Percentiles rank a stretch among this genome's conserved stretches.
These are phyloP conservation scores for Linepithema humile DNA, from an alignment of 1,140 invertebrate genomes.

Conservation along the genomic window DNA sequence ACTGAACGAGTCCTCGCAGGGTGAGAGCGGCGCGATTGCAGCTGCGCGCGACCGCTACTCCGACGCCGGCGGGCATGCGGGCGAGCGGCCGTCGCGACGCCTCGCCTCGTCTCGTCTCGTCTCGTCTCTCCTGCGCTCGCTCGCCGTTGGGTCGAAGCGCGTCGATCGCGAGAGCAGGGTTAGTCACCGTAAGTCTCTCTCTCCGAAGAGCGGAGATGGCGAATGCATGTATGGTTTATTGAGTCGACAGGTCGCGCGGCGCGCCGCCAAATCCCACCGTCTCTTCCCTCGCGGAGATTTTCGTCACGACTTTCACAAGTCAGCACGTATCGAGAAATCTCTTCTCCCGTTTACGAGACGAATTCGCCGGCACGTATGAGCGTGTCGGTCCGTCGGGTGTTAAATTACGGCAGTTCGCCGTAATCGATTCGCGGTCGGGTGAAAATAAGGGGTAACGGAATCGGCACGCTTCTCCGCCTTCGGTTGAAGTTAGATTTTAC, in stretches of 20 bases:
- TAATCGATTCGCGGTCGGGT: constrained; percentile 1
- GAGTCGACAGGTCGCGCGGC: background rate
- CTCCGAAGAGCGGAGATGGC: background rate
- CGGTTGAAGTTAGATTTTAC: constrained; percentile 11
- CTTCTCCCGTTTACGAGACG: background rate
- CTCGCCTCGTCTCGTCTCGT: background rate
- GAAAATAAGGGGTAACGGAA: background rate
- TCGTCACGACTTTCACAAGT: background rate
- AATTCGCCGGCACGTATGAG: constrained; percentile 2
- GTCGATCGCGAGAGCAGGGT: constrained; percentile 60
- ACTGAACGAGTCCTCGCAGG: constrained; percentile 56
- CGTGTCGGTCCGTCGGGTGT: background rate
- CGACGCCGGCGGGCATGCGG: too few relatives aligned
- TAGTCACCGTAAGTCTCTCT: constrained; percentile 11
- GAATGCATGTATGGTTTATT: constrained; percentile 20
- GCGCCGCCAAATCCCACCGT: background rate
- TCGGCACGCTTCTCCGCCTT: background rate
- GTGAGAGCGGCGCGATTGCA: constrained; percentile 52
- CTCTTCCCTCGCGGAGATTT: background rate
- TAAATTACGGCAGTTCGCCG: background rate
- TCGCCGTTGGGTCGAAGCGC: constrained; percentile 3
- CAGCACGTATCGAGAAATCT: background rate
- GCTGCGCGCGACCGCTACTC: constrained; percentile 58
- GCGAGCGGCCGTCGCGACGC: constrained; percentile 11
- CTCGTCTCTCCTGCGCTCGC: background rate